Base-by-base conservation (phyloP, 1,140 invertebrate species). In the Heliconius eleuchia region DNA sequence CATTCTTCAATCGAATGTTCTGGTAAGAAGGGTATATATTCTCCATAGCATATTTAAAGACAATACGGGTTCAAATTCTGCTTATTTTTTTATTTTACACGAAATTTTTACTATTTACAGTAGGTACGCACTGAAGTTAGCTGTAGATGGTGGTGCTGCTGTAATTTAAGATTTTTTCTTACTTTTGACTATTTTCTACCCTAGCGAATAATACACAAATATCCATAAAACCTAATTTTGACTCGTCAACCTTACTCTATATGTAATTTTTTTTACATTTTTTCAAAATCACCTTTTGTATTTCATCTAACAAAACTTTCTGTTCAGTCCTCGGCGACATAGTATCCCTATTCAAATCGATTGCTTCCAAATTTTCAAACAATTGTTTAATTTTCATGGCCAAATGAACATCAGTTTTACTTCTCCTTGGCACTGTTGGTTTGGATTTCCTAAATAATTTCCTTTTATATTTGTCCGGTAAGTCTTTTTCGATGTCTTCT, bases 401-500 rank as follows among this genome's bases (percentile, higher is more conserved):
- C 55, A 95, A 85, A 76, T 92, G 88, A 0, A 93, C 92, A 66
- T 93, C 93, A 34, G 84, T 90, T n/a, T 88, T 90, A 16, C 77
- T 86, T 82, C 91, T 90, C 73, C 90, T 88, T 0, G 91, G 87
- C 8, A 91, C 85, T 2, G 86, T 88, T 3, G 87, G 88, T 74
- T 92, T 95, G 6, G 83, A 84, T 50, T 83, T 85, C 42, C 87
- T 84, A 11, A 89, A 30, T 7, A 95, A 83, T 50, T 84, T 91
- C 83, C 86, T 94, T 73, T 80, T 92, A 76, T 93, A 95, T 80
- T 95, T 95, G 78, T 95, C 93, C 0, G 94, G 94, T 1, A 95
- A 83, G 80, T 95, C 94, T 81, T 94, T 94, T 76, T 93, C 94
- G 16, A 95, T 93, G 66, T 95, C 94, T 8, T 93, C 92, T 80